Conservation (phyloP, 1,140 invertebrate species). For the Scaptomyza graminum region DNA sequence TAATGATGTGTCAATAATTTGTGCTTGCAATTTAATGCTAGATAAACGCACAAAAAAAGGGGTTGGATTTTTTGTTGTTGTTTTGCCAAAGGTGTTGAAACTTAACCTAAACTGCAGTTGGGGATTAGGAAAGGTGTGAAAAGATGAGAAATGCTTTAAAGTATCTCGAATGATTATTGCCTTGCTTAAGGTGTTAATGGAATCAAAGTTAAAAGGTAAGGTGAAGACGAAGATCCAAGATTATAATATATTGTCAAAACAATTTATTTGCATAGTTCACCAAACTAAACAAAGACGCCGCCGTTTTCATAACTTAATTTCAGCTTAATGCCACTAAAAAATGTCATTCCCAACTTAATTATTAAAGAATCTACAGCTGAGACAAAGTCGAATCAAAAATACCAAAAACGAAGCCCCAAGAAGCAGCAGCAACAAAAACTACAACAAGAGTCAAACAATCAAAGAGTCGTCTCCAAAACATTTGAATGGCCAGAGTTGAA, state of each 20-base stretch:
- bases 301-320: background rate
- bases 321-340: background rate
- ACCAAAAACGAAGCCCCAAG: background rate
- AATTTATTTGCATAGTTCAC: too few species aligned
- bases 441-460: too few species aligned
- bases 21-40: conserved; percentile 76
- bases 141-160: too few species aligned
- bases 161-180: conserved; percentile 1
- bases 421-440: conserved; percentile 2
- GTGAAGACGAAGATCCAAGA: too few species aligned
- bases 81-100: conserved; percentile 44
- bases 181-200: too few species aligned
- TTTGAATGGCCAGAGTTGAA: conserved; percentile 68
- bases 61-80: too few species aligned
- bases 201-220: too few species aligned
- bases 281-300: background rate
- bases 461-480: conserved; percentile 20
- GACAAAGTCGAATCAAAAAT: background rate
- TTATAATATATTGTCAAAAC: too few species aligned
- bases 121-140: too few species aligned
- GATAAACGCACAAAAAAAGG: conserved; percentile 9
- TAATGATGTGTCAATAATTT: conserved; percentile 82
- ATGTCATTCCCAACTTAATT: conserved; percentile 14
- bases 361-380: conserved; percentile 14
- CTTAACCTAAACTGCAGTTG: conserved; percentile 11